Evolutionary conservation across 2,888 invertebrate species (phyloP).

Genomic region (Chorisops tibialis): DNA sequence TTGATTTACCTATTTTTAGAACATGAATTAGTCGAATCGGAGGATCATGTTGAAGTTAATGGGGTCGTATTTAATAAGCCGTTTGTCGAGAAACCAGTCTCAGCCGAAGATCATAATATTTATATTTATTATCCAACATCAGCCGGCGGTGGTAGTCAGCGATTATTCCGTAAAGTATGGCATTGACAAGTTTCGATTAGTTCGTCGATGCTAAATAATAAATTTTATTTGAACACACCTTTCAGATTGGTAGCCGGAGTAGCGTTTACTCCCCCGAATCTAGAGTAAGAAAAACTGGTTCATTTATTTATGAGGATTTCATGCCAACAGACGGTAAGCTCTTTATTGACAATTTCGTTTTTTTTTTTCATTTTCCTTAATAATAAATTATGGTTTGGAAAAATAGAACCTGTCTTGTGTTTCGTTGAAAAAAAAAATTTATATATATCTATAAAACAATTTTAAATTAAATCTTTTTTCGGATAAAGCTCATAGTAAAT

Average conservation of each 20-base stretch:
- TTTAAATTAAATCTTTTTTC: no score
- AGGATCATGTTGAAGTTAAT: constrained; percentile 96
- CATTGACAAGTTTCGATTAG: neutral
- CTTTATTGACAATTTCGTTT: no score
- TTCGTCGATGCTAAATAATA: neutral
- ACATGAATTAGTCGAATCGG: constrained; percentile 88
- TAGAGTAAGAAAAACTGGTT: constrained; percentile 92
- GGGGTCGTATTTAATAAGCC: constrained; percentile 95
- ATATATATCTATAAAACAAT: no score
- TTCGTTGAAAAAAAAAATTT: no score
- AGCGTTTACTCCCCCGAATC: constrained; percentile 98
- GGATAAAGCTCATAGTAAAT: no score
- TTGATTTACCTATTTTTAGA: constrained; percentile 57
- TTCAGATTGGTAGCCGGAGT: constrained; percentile 92
- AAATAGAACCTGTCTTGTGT: no score
- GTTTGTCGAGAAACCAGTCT: constrained; percentile 98
- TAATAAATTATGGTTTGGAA: no score
- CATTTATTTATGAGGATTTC: constrained; percentile 99
- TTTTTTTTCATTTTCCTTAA: no score
- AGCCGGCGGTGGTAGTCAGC: constrained; percentile 96
- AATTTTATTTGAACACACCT: constrained; percentile 37
- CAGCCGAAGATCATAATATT: constrained; percentile 99
- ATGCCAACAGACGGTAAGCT: constrained; percentile 98
- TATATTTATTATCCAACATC: constrained; percentile 99
- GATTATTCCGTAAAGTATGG: constrained; percentile 91